Evolutionary conservation across 2,888 invertebrate species (phyloP).

Genomic region (Notodonta dromedarius): DNA sequence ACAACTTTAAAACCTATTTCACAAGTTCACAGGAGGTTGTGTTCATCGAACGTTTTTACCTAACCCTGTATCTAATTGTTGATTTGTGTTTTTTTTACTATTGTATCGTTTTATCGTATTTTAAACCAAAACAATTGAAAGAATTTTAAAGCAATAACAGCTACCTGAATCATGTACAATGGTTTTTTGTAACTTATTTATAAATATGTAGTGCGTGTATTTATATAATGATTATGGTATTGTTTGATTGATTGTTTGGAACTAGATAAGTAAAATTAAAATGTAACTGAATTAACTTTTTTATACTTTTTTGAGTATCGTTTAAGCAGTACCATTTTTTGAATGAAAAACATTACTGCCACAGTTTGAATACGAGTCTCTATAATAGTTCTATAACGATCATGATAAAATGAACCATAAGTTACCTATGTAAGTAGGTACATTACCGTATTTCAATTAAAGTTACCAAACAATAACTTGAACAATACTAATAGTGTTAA

Average conservation of each 20-base stretch:
- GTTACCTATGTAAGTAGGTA: too few species aligned
- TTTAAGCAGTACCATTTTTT: too few species aligned
- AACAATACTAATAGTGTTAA: slow-evolving; percentile 30
- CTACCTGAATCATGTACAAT: slow-evolving; percentile 76
- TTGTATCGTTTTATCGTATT: slow-evolving; percentile 33
- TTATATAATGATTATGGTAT: slow-evolving; percentile 28
- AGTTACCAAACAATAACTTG: slow-evolving; percentile 23
- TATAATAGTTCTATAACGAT: too few species aligned
- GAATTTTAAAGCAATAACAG: slow-evolving; percentile 56
- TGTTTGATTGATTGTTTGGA: slow-evolving; percentile 26
- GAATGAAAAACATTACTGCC: too few species aligned
- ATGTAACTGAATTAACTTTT: too few species aligned
- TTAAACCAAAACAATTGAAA: slow-evolving; percentile 53
- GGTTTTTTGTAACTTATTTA: slow-evolving; percentile 53
- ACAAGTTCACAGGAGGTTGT: slow-evolving; percentile 79
- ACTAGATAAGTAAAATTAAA: neutral
- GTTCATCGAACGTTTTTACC: slow-evolving; percentile 41
- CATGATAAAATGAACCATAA: too few species aligned
- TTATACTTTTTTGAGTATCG: too few species aligned
- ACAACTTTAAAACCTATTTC: slow-evolving; percentile 23
- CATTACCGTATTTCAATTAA: too few species aligned
- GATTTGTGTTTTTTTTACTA: slow-evolving; percentile 15
- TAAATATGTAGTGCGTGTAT: slow-evolving; percentile 37
- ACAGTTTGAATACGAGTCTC: too few species aligned
- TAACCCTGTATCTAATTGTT: slow-evolving; percentile 14